Conservation (phyloP, 2,888 invertebrate genomes). For the Iphiclides podalirius region DNA sequence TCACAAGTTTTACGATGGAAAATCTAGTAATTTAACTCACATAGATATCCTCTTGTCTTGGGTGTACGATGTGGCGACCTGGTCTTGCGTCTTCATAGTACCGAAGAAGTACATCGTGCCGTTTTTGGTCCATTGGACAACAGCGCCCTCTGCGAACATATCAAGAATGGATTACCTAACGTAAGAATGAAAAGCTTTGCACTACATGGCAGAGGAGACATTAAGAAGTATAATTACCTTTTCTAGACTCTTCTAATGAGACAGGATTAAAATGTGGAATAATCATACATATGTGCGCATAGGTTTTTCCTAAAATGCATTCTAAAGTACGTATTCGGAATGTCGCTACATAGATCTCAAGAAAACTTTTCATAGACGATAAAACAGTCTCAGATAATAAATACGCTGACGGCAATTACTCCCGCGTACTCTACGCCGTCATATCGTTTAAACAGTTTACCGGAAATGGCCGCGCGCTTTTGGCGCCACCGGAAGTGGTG, state of each 20-base stretch:
- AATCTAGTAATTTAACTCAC: too few species aligned
- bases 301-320: too few species aligned
- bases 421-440: conserved; percentile 11
- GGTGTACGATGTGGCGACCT: conserved; percentile 24
- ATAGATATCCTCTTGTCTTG: conserved; percentile 41
- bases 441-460: conserved; percentile 24
- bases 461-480: conserved; percentile 26
- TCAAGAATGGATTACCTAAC: neutral
- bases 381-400: conserved; percentile 3
- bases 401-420: conserved; percentile 3
- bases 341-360: too few species aligned
- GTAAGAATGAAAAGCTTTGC: neutral
- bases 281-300: too few species aligned
- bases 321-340: too few species aligned
- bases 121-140: conserved; percentile 55
- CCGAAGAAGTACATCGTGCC: conserved; percentile 34
- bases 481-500: conserved; percentile 33
- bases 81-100: conserved; percentile 31
- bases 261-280: too few species aligned
- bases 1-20: too few species aligned
- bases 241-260: too few species aligned
- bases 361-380: too few species aligned
- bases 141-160: conserved; percentile 45
- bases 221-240: too few species aligned
- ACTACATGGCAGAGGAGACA: too few species aligned